Conservation (phyloP, 2,888 invertebrate species). For the Amphiduros pacificus region DNA sequence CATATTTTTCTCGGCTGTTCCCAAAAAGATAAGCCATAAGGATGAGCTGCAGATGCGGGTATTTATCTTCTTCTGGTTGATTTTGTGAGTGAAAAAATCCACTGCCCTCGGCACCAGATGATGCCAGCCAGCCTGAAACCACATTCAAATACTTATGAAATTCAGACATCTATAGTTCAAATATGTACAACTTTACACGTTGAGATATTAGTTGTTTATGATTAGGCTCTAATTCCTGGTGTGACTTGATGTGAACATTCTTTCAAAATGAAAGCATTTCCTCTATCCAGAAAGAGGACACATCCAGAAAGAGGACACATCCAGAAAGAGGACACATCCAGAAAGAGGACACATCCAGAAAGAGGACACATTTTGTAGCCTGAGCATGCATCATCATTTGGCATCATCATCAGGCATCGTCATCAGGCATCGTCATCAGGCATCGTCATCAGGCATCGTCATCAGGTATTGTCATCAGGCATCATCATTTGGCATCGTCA, state of each 20-base stretch:
- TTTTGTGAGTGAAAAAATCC: slow-evolving; percentile 27
- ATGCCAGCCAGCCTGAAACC: slow-evolving; percentile 24
- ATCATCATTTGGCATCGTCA: no score
- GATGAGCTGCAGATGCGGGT: slow-evolving; percentile 27
- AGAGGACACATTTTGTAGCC: no score
- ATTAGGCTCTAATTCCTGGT: neutral
- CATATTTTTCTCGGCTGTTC: slow-evolving; percentile 1
- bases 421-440: no score
- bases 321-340: no score
- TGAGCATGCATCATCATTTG: no score
- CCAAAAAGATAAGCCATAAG: slow-evolving; percentile 21
- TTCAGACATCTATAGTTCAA: neutral
- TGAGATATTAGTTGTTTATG: neutral
- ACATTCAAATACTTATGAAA: neutral
- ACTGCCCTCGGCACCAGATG: slow-evolving; percentile 62
- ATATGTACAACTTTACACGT: neutral
- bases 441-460: no score
- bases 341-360: no score
- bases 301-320: neutral
- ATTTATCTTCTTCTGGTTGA: slow-evolving; percentile 21
- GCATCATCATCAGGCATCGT: no score
- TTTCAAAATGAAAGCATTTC: no score
- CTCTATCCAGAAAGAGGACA: neutral
- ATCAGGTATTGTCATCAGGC: no score
- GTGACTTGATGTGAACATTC: no score